phyloP scores from a whole-genome alignment of 2,113 vertebrate genomes.

The Cinclus mexicanus region DNA sequence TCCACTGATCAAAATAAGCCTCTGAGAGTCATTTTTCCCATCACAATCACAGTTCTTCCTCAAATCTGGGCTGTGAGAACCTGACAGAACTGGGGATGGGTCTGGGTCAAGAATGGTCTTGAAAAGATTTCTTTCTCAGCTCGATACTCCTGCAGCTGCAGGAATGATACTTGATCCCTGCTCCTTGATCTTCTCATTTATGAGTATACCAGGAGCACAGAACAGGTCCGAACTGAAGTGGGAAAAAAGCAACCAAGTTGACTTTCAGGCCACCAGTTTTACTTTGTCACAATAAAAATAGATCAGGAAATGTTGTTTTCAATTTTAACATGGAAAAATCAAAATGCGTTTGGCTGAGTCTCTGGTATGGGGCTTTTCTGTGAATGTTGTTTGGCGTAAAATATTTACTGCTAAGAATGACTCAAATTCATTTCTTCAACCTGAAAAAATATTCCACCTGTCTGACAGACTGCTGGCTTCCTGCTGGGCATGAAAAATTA shows the following conservation, averaged over 20 bases:
- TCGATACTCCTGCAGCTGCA: neutral
- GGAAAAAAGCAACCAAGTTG: neutral
- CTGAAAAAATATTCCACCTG: neutral
- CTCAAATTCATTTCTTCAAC: neutral
- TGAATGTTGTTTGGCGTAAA: neutral
- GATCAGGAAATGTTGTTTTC: neutral
- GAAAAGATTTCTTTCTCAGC: neutral
- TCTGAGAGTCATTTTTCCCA: neutral
- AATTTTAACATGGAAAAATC: slow-evolving; percentile 2
- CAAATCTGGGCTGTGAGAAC: neutral
- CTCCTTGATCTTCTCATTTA: neutral
- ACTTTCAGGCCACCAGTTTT: slow-evolving; percentile 12
- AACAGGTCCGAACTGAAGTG: neutral
- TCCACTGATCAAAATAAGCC: neutral
- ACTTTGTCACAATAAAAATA: neutral
- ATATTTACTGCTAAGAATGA: neutral
- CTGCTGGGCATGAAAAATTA: neutral
- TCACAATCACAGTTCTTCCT: neutral
- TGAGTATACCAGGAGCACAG: neutral
- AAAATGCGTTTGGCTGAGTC: neutral
- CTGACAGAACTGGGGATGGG: neutral
- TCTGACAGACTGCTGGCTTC: neutral
- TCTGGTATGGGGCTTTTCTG: neutral
- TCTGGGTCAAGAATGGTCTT: neutral
- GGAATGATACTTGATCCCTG: neutral